Conservation (phyloP, 2,797 vertebrate species). For the Spondyliosoma cantharus region DNA sequence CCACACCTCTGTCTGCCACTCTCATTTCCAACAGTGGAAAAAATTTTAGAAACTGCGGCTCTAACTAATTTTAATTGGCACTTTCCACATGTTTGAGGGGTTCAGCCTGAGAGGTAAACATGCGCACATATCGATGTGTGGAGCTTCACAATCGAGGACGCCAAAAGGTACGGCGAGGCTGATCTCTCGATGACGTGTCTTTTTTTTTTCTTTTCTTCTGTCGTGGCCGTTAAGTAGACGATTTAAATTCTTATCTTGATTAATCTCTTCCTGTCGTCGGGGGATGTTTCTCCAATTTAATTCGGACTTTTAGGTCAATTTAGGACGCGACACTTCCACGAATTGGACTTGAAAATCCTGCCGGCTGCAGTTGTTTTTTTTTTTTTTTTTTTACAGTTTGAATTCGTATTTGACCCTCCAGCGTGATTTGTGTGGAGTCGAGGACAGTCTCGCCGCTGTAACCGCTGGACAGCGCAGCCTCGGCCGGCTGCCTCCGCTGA, state of each 20-base stretch:
- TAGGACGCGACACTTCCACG: not conserved
- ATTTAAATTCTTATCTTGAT: constrained; percentile 11
- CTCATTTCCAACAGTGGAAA: constrained; percentile 29
- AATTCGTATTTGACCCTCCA: not conserved
- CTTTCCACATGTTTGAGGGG: not conserved
- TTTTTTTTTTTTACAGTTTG: not conserved
- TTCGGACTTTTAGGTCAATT: constrained; percentile 2
- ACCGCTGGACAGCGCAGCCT: not conserved
- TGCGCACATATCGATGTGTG: not conserved
- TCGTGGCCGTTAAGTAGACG: not conserved
- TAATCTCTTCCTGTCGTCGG: not conserved
- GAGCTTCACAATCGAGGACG: constrained; percentile 5
- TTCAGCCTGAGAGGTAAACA: constrained; percentile 21
- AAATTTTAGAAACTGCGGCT: constrained; percentile 14
- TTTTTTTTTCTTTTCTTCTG: not conserved
- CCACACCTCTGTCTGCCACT: constrained; percentile 25
- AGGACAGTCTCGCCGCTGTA: constrained; percentile 1
- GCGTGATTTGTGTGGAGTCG: constrained; percentile 7
- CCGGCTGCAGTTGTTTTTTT: too few species aligned
- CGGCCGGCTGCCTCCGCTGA: constrained; percentile 51
- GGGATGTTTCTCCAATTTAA: not conserved
- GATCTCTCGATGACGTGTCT: not conserved
- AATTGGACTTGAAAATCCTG: not conserved
- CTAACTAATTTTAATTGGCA: constrained; percentile 53
- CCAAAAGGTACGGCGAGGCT: not conserved